Percentiles rank a stretch among this genome's conserved stretches.
These are phyloP conservation scores for Aphelenchoides fujianensis DNA, from an alignment of 1,140 invertebrate genomes.

Conservation along the genomic window DNA sequence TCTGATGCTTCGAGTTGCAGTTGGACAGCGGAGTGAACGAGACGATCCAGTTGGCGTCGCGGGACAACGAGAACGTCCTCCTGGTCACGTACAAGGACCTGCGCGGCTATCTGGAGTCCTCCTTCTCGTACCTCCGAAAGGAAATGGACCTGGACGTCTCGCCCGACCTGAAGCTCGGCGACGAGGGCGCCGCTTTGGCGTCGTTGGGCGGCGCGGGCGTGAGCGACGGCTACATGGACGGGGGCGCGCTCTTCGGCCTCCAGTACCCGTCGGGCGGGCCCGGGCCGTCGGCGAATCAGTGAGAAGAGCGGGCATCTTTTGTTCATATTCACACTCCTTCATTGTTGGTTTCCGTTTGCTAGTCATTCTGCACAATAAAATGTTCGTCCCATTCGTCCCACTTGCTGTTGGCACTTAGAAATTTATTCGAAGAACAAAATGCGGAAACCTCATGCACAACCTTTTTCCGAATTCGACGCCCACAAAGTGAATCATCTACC, in stretches of 20 bases:
- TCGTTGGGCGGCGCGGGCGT: too few species aligned
- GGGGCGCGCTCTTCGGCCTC: background rate
- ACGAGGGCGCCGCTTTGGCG: background rate
- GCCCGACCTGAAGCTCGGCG: background rate
- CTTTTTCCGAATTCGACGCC: too few species aligned
- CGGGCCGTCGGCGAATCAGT: background rate
- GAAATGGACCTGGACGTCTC: conserved; percentile 12
- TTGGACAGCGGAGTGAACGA: conserved; percentile 76
- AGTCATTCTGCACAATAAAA: too few species aligned
- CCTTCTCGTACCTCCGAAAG: conserved; percentile 15
- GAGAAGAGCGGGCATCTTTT: background rate
- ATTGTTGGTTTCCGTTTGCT: too few species aligned
- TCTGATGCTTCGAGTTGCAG: conserved; percentile 46
- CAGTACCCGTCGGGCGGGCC: background rate
- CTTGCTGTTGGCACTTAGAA: too few species aligned
- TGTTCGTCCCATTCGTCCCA: too few species aligned
- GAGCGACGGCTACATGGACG: too few species aligned
- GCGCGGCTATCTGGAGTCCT: conserved; percentile 65
- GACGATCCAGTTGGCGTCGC: conserved; percentile 90
- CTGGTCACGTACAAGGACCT: conserved; percentile 89
- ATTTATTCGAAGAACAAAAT: too few species aligned
- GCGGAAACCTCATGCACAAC: too few species aligned
- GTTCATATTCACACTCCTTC: too few species aligned
- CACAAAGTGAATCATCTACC: too few species aligned
- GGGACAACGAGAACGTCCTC: conserved; percentile 89